Base-by-base conservation (phyloP, 2,888 invertebrate genomes). In the Mechanitis mazaeus region DNA sequence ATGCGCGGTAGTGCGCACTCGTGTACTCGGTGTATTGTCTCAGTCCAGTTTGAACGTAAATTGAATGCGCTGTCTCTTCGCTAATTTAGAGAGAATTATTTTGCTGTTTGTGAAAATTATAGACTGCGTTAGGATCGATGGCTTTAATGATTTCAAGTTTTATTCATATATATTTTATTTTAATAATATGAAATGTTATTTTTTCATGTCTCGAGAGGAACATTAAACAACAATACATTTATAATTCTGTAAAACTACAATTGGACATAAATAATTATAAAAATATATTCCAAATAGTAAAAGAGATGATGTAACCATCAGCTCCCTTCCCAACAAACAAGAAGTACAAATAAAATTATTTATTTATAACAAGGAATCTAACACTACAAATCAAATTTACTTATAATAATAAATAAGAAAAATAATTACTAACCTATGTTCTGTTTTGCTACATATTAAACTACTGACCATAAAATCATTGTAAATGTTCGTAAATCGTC, bases 1-100 rank as follows among this genome's bases (percentile, higher is more conserved):
- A 88, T 88, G 84, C 82, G 77, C 76, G 80, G 84, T 86, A 87
- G 88, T 88, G 87, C 86, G 78, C 83, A 75, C 77, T 75, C 85
- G 77, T 87, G 87, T 87, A 82, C 76, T 58, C 57, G 63, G 67
- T 53, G 66, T 69, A 70, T 69, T 70, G 69, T 70, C 62, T 64
- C 65, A 65, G 64, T 64, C 56, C 59, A 67, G 64, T 67, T 64
- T 63, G 64, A 64, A 66, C 68, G 65, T 66, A 67, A 66, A 69
- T 67, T 67, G 63, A 66, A 62, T 65, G 63, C 65, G 66, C 62
- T 64, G 66, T 66, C 64, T 60, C 60, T 33, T 46, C 66, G 66
- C 66, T 66, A 66, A 66, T 66, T 66, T 66, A 64, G 66, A 64
- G 64, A 63, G 66, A 66, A 64, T 66, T 66, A 66, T 66, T 66